Conservation (phyloP, 2,113 vertebrate genomes). For the Prunella himalayana region DNA sequence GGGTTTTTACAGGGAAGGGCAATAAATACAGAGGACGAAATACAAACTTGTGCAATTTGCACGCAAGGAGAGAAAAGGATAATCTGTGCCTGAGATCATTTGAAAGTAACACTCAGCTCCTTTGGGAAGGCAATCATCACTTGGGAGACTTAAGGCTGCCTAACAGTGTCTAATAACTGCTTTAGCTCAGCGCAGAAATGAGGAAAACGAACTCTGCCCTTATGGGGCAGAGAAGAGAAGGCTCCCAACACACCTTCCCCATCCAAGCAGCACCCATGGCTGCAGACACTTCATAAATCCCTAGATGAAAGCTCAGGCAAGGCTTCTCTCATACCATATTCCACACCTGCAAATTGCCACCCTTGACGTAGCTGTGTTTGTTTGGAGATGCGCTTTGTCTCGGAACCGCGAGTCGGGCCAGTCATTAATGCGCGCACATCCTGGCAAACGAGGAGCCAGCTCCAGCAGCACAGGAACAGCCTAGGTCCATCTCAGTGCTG, state of each 20-base stretch:
- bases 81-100: background rate
- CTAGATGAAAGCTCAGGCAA: background rate
- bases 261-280: background rate
- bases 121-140: background rate
- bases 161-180: background rate
- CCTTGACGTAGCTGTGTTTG: background rate
- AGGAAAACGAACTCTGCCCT: background rate
- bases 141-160: background rate
- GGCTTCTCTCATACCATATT: background rate
- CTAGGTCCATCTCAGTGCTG: background rate
- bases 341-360: background rate
- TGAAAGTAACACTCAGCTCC: background rate
- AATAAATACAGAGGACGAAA: background rate
- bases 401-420: accelerated
- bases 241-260: background rate
- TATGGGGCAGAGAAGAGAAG: background rate
- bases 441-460: background rate
- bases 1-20: background rate
- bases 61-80: background rate
- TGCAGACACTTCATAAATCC: background rate
- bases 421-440: background rate
- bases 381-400: background rate
- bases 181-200: background rate
- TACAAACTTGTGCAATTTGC: background rate
- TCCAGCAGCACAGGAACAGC: background rate